phyloP scores from a whole-genome alignment of 2,888 invertebrate species.

The Chesias legatella region DNA sequence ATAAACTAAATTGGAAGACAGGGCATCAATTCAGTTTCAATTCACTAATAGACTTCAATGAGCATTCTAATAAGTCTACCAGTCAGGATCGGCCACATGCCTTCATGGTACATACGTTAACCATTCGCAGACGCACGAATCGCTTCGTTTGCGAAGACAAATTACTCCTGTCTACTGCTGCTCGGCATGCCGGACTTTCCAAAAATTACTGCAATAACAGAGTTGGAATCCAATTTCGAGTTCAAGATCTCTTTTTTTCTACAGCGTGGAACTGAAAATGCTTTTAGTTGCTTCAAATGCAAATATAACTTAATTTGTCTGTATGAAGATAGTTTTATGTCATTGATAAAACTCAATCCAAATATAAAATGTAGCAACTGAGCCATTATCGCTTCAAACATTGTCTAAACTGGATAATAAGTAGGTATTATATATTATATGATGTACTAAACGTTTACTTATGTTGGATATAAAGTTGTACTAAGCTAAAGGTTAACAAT shows the following conservation, averaged over 20 bases:
- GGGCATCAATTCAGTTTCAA: slow-evolving; percentile 34
- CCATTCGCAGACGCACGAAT: slow-evolving; percentile 74
- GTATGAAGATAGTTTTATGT: background rate
- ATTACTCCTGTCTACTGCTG: slow-evolving; percentile 62
- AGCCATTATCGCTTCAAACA: no score
- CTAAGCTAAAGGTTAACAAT: no score
- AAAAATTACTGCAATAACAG: slow-evolving; percentile 68
- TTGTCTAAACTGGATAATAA: no score
- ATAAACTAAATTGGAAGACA: slow-evolving; percentile 9
- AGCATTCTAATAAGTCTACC: slow-evolving; percentile 58
- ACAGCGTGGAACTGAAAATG: slow-evolving; percentile 10
- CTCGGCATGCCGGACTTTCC: slow-evolving; percentile 61
- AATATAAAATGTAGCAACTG: no score
- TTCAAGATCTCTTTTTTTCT: slow-evolving; percentile 45
- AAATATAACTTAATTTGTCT: background rate
- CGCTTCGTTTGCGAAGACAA: slow-evolving; percentile 78
- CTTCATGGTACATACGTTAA: slow-evolving; percentile 70
- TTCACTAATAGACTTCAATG: slow-evolving; percentile 64
- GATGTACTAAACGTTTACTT: no score
- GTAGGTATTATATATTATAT: no score
- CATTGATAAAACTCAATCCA: no score
- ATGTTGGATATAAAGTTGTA: no score
- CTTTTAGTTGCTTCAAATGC: background rate
- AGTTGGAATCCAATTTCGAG: slow-evolving; percentile 61
- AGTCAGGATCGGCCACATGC: slow-evolving; percentile 64